Conservation (phyloP, 1,140 invertebrate genomes). For the Papilio xuthus region DNA sequence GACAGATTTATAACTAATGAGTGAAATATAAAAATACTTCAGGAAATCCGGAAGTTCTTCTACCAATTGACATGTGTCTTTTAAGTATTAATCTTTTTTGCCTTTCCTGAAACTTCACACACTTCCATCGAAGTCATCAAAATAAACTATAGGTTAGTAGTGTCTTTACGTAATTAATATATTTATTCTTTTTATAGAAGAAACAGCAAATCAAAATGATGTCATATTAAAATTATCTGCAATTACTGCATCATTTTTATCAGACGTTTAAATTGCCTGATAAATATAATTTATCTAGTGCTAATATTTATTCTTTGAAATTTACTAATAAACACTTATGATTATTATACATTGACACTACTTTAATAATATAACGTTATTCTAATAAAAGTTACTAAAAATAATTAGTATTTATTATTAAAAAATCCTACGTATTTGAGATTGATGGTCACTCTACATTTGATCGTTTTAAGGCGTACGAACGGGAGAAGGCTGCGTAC, state of each 20-base stretch:
- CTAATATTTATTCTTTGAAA: background rate
- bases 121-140: background rate
- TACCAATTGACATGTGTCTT: no score
- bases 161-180: background rate
- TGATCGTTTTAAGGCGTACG: background rate
- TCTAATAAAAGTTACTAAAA: no score
- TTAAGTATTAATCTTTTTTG: no score
- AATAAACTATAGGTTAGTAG: background rate
- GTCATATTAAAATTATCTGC: background rate
- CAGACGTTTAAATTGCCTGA: background rate
- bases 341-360: no score
- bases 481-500: slow-evolving; percentile 48
- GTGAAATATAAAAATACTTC: background rate
- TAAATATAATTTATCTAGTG: background rate
- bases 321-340: background rate
- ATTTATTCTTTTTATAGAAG: background rate
- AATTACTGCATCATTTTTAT: background rate
- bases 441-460: slow-evolving; percentile 4
- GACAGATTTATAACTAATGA: background rate
- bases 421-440: background rate
- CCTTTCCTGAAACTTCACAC: background rate
- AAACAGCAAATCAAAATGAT: background rate
- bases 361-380: background rate
- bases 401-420: background rate
- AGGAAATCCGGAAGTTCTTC: background rate